Percentiles rank a stretch among this genome's conserved stretches.
phyloP scores from a whole-genome alignment of 2,888 invertebrate genomes.

The Celastrina argiolus region DNA sequence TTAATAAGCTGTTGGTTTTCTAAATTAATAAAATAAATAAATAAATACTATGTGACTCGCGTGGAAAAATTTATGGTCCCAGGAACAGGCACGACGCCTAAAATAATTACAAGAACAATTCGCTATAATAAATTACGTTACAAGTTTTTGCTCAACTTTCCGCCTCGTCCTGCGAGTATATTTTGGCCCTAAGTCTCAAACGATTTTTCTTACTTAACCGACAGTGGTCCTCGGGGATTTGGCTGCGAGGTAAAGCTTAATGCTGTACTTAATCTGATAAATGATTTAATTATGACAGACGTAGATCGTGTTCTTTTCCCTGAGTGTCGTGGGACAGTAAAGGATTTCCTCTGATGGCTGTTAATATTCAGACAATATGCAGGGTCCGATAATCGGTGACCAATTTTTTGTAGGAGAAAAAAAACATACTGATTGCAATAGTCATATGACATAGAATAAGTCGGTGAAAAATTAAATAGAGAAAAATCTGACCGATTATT shows the following conservation, averaged over 20 bases:
- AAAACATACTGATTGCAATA: no score
- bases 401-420: no score
- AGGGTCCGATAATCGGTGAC: no score
- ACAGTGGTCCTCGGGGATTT: not conserved
- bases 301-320: not conserved
- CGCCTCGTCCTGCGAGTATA: not conserved
- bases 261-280: conserved; percentile 4
- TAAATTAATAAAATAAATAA: no score
- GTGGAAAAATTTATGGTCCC: conserved; percentile 2
- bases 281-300: conserved; percentile 9
- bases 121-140: conserved; percentile 3
- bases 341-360: not conserved
- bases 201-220: conserved; percentile 8
- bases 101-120: conserved; percentile 1
- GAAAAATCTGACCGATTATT: no score
- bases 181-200: not conserved
- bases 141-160: not conserved
- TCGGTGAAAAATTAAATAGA: no score
- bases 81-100: not conserved
- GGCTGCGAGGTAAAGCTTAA: conserved; percentile 3
- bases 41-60: not conserved
- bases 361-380: no score
- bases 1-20: no score
- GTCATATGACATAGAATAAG: no score
- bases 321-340: not conserved